Evolutionary conservation across 2,888 invertebrate genomes (phyloP).

Genomic region (Horisme vitalbata): DNA sequence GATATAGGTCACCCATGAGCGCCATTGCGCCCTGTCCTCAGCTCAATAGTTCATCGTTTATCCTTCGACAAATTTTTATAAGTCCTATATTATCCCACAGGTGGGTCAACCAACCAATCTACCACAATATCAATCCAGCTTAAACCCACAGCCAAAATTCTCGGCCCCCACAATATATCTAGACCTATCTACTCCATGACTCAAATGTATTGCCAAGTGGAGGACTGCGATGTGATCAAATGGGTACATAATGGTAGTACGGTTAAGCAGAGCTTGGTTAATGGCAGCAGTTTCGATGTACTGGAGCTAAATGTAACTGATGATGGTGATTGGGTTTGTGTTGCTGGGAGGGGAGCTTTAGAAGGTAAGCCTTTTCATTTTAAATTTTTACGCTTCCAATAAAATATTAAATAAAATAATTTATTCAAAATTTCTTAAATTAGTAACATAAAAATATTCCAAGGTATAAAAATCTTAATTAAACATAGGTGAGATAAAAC

Average conservation of each 20-base stretch:
- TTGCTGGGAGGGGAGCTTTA: conserved; percentile 43
- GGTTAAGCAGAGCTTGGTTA: conserved; percentile 37
- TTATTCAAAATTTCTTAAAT: too few species aligned
- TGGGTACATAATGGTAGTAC: conserved; percentile 52
- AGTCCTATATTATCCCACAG: conserved; percentile 42
- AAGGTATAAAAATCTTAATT: too few species aligned
- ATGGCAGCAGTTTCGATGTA: conserved; percentile 42
- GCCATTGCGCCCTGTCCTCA: too few species aligned
- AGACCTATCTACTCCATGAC: conserved; percentile 40
- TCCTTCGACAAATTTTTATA: too few species aligned
- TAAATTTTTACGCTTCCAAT: too few species aligned
- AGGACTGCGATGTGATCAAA: conserved; percentile 47
- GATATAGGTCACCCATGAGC: too few species aligned
- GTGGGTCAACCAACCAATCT: conserved; percentile 54
- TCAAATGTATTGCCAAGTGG: conserved; percentile 56
- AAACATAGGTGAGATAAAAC: too few species aligned
- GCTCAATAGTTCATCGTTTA: too few species aligned
- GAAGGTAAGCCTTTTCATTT: conserved; percentile 44
- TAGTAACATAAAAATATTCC: too few species aligned
- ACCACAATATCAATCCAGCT: conserved; percentile 45
- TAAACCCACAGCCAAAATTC: conserved; percentile 59
- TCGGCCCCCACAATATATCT: conserved; percentile 55
- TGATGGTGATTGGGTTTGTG: conserved; percentile 60
- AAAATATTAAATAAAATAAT: too few species aligned
- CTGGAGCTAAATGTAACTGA: conserved; percentile 52